Evolutionary conservation across 2,888 invertebrate genomes (phyloP).

Genomic region (Hydriomena furcata): DNA sequence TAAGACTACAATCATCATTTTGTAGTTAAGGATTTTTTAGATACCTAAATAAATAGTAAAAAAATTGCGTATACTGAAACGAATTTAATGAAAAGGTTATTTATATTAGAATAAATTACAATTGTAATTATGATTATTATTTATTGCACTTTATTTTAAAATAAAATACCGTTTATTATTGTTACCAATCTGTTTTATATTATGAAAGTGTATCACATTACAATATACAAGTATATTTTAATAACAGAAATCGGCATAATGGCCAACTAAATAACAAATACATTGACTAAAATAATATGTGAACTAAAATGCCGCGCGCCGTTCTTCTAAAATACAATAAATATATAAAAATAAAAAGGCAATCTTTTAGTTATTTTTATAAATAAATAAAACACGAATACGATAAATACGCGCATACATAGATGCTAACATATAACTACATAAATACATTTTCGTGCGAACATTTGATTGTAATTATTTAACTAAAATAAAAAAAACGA

Average conservation of each 20-base stretch:
- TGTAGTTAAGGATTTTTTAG: too few species aligned
- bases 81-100: too few species aligned
- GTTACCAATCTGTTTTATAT: conserved; percentile 66
- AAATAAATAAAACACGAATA: conserved; percentile 47
- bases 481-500: conserved; percentile 3
- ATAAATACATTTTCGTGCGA: conserved; percentile 24
- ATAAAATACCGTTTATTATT: conserved; percentile 38
- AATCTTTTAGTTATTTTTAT: conserved; percentile 47
- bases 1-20: too few species aligned
- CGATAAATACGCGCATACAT: conserved; percentile 38
- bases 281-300: conserved; percentile 63
- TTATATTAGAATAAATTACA: too few species aligned
- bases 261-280: conserved; percentile 57
- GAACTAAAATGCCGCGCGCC: conserved; percentile 51
- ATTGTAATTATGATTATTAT: neutral
- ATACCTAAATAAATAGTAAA: too few species aligned
- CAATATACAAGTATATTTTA: conserved; percentile 62
- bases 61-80: too few species aligned
- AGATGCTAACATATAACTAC: conserved; percentile 57
- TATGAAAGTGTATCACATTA: conserved; percentile 65
- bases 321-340: conserved; percentile 55
- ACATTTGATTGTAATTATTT: conserved; percentile 14
- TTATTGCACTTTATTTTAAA: neutral
- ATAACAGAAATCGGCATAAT: conserved; percentile 55
- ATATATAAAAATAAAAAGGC: conserved; percentile 52